A percentile compares a stretch with the other conserved stretches of the same genome.
These are phyloP conservation scores for Aptenodytes forsteri DNA, from an alignment of 2,113 vertebrate species.

Conservation along the genomic window DNA sequence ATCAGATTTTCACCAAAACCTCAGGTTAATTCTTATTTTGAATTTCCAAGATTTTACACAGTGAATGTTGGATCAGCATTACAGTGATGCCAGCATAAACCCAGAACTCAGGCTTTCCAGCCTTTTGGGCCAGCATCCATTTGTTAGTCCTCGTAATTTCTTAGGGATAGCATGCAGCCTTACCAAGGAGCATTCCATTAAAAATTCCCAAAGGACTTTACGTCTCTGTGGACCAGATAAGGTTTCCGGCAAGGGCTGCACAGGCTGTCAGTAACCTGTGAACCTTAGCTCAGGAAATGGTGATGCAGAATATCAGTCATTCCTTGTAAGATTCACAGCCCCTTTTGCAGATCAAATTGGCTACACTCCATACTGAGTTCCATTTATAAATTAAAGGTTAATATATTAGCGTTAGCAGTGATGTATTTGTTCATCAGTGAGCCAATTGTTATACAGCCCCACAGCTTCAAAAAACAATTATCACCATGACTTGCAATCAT, in stretches of 20 bases:
- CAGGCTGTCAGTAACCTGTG: neutral
- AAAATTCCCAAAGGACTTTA: neutral
- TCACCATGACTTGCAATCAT: neutral
- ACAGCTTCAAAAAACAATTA: slow-evolving; percentile 27
- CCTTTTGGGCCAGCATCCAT: neutral
- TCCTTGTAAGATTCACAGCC: slow-evolving; percentile 2
- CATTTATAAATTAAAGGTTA: slow-evolving; percentile 53
- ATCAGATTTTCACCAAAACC: neutral
- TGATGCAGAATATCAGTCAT: neutral
- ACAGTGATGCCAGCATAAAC: neutral
- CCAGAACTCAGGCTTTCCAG: neutral
- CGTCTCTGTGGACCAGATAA: neutral
- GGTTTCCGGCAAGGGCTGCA: neutral
- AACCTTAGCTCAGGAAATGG: neutral
- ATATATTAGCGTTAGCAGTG: slow-evolving; percentile 22
- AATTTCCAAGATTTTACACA: neutral
- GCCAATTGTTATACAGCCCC: neutral
- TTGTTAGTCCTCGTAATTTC: neutral
- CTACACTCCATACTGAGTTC: neutral
- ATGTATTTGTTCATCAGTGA: slow-evolving; percentile 7
- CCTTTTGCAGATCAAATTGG: slow-evolving; percentile 37
- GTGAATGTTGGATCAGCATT: neutral
- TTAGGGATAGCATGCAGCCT: neutral
- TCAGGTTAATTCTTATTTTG: neutral
- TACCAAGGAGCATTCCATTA: neutral